Base-by-base conservation (phyloP, 2,797 vertebrate genomes). In the Choloepus didactylus region DNA sequence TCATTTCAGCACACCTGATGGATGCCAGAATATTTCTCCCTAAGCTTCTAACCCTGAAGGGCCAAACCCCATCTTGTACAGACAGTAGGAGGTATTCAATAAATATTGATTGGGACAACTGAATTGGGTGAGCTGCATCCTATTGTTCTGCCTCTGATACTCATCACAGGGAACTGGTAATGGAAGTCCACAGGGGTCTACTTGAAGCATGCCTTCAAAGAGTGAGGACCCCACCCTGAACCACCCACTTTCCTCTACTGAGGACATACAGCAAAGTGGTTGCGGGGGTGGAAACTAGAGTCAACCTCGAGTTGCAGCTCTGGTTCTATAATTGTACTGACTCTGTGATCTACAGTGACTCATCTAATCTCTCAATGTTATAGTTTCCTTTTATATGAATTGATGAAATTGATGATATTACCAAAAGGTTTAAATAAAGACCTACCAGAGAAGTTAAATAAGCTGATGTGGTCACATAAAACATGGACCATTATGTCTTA, bases 351-450 rank as follows among this genome's bases (percentile, higher is more conserved):
- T 56, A 35, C 23, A 44, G 15, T 41, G 46, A 64, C 46, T 51
- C 46, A 62, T 27, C 60, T 87, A 56, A 83, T 72, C 41, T 83
- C 49, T 41, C 35, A 75, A 73, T 75, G 12, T 38, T 70, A 49
- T 67, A 56, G 19, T 82, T 93, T 77, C 21, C 3, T 76, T 85
- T 31, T 67, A 35, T 67, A 35, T 46, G 66, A 81, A 89, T 95
- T 64, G 38, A 54, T 12, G 44, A 4, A 54, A 84, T 25, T 9
- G 12, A 44, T 83, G 16, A 31, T 16, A 86, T 38, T 91, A 60
- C n/a, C 6, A 23, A 19, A 73, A 87, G 14, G 0, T 16, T 66
- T 66, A 64, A 75, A 88, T 35, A 44, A 93, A 82, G 56, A 89
- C 31, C 87, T 62, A 90, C 29, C 6, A 5, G n/a, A 80, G 83